Base-by-base conservation (phyloP, 2,113 vertebrate species). In the Solea senegalensis region DNA sequence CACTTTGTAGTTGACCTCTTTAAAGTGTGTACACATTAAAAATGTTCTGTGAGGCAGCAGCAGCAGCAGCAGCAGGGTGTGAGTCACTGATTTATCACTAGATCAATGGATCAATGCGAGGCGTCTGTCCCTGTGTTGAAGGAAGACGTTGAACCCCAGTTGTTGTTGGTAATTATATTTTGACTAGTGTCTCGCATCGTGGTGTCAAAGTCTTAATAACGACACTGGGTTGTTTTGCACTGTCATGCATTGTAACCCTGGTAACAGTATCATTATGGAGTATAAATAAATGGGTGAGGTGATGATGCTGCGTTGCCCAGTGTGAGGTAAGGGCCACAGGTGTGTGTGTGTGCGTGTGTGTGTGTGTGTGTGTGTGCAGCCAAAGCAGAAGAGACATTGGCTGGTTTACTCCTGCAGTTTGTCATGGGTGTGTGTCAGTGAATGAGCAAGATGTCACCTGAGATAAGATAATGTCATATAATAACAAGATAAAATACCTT, bases 391-490 rank as follows among this genome's bases (percentile, higher is more conserved):
- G 34, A 34, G 34, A 34, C 34, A 34, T 2, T 34, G 34, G 2
- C 34, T 34, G 34, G 34, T 34, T 34, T 6, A 34, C 34, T 34
- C 34, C 34, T 34, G 34, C 34, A 34, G n/a, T 62, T 62, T 74
- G 56, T 48, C 65, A 63, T 40, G 13, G 21, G 50, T 49, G 34
- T 28, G 34, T 62, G 60, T 58, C 46, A 53, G 4, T 55, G 69
- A 92, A 92, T 61, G 46, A 64, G 91, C 72, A 49, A 65, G 26
- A 60, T 58, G n/a, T 58, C n/a, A 40, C 5, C 51, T 9, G 34
- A 34, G 34, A 34, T 34, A 34, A 34, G 34, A 34, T 34, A 34
- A 34, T 34, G 5, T 34, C 34, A 34, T 34, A 34, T 34, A 34
- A 6, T 34, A 34, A 34, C 5, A 34, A 2, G 5, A 34, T 34